phyloP scores from a whole-genome alignment of 2,797 vertebrate genomes.

The Tadarida brasiliensis region DNA sequence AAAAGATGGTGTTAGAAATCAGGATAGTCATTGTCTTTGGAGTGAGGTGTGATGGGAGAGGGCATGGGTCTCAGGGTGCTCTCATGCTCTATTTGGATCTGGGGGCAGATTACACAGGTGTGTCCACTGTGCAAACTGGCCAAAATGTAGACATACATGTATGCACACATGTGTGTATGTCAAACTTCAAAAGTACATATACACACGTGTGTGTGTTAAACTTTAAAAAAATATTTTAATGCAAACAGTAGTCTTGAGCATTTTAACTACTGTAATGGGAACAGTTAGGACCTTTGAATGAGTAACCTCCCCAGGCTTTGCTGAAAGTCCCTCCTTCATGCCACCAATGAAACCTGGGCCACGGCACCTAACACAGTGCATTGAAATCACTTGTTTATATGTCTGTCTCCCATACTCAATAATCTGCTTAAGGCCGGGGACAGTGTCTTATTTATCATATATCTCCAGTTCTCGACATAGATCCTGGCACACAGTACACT shows the following conservation, averaged over 20 bases:
- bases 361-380: too few species aligned
- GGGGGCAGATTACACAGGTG: not conserved
- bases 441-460: not conserved
- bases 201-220: not conserved
- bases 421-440: not conserved
- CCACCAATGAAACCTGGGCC: not conserved
- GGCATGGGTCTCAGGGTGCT: not conserved
- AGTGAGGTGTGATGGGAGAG: not conserved
- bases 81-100: not conserved
- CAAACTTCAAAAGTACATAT: not conserved
- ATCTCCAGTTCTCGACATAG: not conserved
- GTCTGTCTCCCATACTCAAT: not conserved
- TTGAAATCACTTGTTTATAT: not conserved
- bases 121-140: not conserved
- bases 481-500: not conserved
- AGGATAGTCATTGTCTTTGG: not conserved
- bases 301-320: not conserved
- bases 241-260: not conserved
- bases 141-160: not conserved
- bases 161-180: not conserved
- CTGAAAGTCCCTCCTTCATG: not conserved
- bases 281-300: not conserved
- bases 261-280: not conserved
- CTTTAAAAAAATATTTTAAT: not conserved
- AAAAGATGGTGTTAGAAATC: not conserved